These are phyloP conservation scores for Asbolus verrucosus DNA, from an alignment of 1,140 invertebrate species.

Conservation along the genomic window DNA sequence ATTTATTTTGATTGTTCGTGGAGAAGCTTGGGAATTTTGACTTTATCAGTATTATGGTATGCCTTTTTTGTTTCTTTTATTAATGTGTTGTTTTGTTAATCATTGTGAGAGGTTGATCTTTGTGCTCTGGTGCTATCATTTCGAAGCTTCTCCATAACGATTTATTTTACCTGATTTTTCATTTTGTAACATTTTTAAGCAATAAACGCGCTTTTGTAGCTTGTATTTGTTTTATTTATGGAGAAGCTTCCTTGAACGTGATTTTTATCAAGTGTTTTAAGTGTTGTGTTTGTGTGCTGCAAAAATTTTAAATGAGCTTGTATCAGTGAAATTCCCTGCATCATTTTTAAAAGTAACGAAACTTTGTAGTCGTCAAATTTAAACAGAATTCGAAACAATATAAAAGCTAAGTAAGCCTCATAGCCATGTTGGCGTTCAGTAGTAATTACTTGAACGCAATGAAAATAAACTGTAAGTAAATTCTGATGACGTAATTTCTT, in stretches of 20 bases:
- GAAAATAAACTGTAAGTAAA: too few species aligned
- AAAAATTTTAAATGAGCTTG: not conserved
- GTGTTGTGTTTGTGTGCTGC: conserved; percentile 17
- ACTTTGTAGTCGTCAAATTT: too few species aligned
- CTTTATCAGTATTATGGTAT: conserved; percentile 52
- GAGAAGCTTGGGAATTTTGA: conserved; percentile 58
- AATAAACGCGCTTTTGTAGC: conserved; percentile 50
- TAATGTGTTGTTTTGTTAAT: conserved; percentile 33
- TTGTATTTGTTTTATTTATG: conserved; percentile 59
- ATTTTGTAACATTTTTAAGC: conserved; percentile 51
- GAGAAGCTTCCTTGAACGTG: conserved; percentile 56
- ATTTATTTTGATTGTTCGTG: conserved; percentile 38
- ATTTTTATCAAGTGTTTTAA: conserved; percentile 3
- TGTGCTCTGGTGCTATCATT: conserved; percentile 61
- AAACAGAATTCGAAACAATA: too few species aligned
- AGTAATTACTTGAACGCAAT: too few species aligned
- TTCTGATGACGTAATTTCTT: too few species aligned
- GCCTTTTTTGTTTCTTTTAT: too few species aligned
- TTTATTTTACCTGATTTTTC: conserved; percentile 44
- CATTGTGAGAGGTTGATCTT: too few species aligned
- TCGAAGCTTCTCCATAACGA: conserved; percentile 62
- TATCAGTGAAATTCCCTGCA: too few species aligned
- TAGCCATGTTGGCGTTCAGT: too few species aligned
- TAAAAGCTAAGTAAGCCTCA: too few species aligned
- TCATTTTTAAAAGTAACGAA: too few species aligned